Conservation (phyloP, 2,888 invertebrate species). For the Idaea dimidiata region DNA sequence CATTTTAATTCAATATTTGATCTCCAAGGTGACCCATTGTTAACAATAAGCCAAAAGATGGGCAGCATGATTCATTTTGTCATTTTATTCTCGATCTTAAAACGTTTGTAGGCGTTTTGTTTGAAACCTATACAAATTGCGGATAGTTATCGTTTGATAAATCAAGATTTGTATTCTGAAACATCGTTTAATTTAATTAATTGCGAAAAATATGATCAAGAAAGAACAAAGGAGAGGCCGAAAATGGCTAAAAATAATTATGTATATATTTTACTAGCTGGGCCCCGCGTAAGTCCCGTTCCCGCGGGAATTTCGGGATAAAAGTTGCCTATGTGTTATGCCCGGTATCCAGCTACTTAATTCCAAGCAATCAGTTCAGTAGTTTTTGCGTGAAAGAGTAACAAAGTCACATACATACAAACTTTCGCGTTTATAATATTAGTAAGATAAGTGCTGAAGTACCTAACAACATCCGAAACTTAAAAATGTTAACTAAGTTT, state of each 20-base stretch:
- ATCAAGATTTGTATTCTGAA: background rate
- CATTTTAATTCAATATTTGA: conserved; percentile 8
- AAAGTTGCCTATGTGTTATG: no score
- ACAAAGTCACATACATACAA: no score
- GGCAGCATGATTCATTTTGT: conserved; percentile 42
- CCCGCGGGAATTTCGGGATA: no score
- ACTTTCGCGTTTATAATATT: no score
- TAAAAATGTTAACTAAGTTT: background rate
- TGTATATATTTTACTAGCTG: no score
- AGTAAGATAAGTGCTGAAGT: no score
- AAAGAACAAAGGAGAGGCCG: no score
- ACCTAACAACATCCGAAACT: background rate
- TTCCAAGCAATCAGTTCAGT: no score
- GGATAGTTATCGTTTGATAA: conserved; percentile 16
- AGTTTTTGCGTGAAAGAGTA: no score
- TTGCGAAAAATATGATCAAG: background rate
- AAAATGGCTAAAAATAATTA: background rate
- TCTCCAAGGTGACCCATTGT: conserved; percentile 21
- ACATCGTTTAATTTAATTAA: background rate
- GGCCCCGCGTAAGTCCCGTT: no score
- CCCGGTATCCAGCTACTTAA: no score
- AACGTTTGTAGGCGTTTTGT: conserved; percentile 42
- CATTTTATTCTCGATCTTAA: conserved; percentile 45
- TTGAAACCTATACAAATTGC: conserved; percentile 41
- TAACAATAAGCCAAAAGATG: conserved; percentile 28